phyloP scores from a whole-genome alignment of 2,797 vertebrate species.

The Danio aesculapii region DNA sequence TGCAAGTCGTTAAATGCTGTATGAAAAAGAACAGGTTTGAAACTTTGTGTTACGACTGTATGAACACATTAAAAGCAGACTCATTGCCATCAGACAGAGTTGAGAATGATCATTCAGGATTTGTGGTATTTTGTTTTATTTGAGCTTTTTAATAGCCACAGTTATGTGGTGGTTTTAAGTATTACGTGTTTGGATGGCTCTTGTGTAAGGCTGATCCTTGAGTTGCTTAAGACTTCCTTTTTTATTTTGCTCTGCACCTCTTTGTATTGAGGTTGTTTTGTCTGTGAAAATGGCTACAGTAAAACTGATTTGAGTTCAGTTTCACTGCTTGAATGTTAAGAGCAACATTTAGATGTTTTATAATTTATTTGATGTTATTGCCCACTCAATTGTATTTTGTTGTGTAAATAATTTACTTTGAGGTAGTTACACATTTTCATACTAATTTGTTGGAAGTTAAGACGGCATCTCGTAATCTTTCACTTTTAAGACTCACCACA shows the following conservation, averaged over 20 bases:
- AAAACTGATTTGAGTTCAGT: slow-evolving; percentile 52
- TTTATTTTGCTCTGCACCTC: slow-evolving; percentile 40
- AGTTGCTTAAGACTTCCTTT: slow-evolving; percentile 42
- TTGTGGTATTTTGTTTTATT: slow-evolving; percentile 36
- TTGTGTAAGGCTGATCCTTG: slow-evolving; percentile 40
- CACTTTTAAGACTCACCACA: slow-evolving; percentile 75
- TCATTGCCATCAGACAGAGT: slow-evolving; percentile 24
- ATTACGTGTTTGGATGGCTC: slow-evolving; percentile 49
- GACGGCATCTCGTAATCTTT: slow-evolving; percentile 75
- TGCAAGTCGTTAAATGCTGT: slow-evolving; percentile 73
- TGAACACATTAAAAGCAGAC: slow-evolving; percentile 12
- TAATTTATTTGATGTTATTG: slow-evolving; percentile 81
- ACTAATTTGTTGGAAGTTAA: slow-evolving; percentile 73
- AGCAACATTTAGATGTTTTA: slow-evolving; percentile 76
- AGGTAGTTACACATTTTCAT: slow-evolving; percentile 75
- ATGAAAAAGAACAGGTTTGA: slow-evolving; percentile 73
- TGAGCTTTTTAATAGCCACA: slow-evolving; percentile 47
- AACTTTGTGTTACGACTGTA: slow-evolving; percentile 69
- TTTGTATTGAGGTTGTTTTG: slow-evolving; percentile 39
- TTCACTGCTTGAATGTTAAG: slow-evolving; percentile 76
- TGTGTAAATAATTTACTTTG: slow-evolving; percentile 83
- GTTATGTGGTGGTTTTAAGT: slow-evolving; percentile 55
- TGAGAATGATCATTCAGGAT: slow-evolving; percentile 28
- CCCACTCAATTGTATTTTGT: slow-evolving; percentile 56
- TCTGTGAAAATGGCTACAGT: slow-evolving; percentile 57